Conservation (phyloP, 37 sponge, comb jelly and placozoan species). For the Diacarnus erythraeanus region DNA sequence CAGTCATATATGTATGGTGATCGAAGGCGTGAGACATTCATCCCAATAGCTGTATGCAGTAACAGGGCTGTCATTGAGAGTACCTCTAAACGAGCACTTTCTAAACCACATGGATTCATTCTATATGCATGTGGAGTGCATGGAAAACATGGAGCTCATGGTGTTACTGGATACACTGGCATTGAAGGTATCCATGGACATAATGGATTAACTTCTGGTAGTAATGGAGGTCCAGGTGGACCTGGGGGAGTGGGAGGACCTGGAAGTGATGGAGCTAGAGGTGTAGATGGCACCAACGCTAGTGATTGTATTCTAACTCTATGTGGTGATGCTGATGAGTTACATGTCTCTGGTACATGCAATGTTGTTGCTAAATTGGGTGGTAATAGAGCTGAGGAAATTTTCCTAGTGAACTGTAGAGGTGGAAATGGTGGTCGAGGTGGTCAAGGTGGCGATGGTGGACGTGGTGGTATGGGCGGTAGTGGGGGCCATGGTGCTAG, state of each 20-base stretch:
- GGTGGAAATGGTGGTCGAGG: slow-evolving; percentile 84
- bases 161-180: slow-evolving; percentile 48
- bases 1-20: slow-evolving; percentile 53
- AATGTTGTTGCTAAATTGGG: slow-evolving; percentile 57
- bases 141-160: slow-evolving; percentile 40
- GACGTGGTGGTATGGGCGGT: slow-evolving; percentile 69
- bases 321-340: slow-evolving; percentile 49
- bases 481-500: slow-evolving; percentile 60
- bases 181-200: slow-evolving; percentile 25
- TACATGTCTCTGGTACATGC: slow-evolving; percentile 50
- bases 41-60: slow-evolving; percentile 36
- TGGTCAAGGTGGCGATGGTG: slow-evolving; percentile 78
- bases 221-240: slow-evolving; percentile 56
- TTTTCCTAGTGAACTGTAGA: slow-evolving; percentile 61
- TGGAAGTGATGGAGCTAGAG: slow-evolving; percentile 50
- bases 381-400: slow-evolving; percentile 53
- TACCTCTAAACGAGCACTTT: slow-evolving; percentile 60
- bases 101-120: slow-evolving; percentile 51
- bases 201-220: slow-evolving; percentile 21
- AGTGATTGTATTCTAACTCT: slow-evolving; percentile 66
- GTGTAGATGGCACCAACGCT: slow-evolving; percentile 68
- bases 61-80: slow-evolving; percentile 19
- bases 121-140: slow-evolving; percentile 63
- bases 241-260: slow-evolving; percentile 60
- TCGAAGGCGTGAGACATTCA: slow-evolving; percentile 15